A percentile compares a stretch with the other conserved stretches of the same genome.
phyloP scores from a whole-genome alignment of 2,113 vertebrate genomes.

The Hemibagrus wyckioides region DNA sequence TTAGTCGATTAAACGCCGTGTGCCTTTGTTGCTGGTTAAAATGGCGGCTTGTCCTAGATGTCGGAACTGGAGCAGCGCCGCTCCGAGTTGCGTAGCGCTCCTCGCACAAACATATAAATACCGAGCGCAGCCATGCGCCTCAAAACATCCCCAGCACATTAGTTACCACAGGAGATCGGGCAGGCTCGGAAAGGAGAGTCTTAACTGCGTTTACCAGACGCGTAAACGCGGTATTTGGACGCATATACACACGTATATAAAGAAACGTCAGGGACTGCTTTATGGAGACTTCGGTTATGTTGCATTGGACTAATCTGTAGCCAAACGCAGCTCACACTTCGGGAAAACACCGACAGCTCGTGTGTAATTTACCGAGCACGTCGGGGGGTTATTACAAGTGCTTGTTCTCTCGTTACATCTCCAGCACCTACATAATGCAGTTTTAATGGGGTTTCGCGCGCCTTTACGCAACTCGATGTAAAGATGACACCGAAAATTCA shows the following conservation, averaged over 20 bases:
- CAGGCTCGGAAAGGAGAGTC: background rate
- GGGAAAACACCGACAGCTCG: background rate
- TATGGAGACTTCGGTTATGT: slow-evolving; percentile 6
- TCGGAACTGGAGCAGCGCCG: slow-evolving; percentile 70
- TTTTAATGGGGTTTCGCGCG: slow-evolving; percentile 32
- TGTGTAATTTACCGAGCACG: background rate
- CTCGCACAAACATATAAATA: slow-evolving; percentile 29
- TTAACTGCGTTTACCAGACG: background rate
- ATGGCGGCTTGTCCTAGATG: slow-evolving; percentile 81
- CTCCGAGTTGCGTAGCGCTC: slow-evolving; percentile 49
- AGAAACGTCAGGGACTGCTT: background rate
- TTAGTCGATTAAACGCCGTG: slow-evolving; percentile 57
- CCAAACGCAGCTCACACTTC: background rate
- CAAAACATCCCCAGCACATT: background rate
- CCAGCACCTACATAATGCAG: slow-evolving; percentile 36
- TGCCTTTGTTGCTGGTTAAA: slow-evolving; percentile 70
- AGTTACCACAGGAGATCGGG: background rate
- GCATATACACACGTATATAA: background rate
- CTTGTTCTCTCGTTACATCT: background rate
- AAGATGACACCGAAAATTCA: background rate
- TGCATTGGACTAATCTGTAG: background rate
- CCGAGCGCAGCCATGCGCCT: slow-evolving; percentile 29
- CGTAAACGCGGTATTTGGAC: background rate
- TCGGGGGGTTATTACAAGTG: background rate
- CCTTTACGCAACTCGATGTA: slow-evolving; percentile 44